phyloP scores from a whole-genome alignment of 1,140 invertebrate species.

The Drosophila insularis region DNA sequence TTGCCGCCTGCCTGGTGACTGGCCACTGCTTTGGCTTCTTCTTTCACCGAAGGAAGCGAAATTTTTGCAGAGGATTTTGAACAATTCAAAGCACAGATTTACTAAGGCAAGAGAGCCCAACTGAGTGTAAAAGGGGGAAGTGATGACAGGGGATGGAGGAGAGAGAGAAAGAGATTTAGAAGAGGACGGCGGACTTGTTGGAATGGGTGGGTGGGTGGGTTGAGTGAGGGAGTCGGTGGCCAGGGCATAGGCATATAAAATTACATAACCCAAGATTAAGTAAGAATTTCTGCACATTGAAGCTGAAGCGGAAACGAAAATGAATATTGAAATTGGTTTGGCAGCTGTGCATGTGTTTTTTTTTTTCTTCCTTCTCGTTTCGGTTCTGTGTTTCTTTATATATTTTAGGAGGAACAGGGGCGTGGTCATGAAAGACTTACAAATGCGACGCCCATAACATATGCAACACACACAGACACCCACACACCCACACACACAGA shows the following conservation, averaged over 20 bases:
- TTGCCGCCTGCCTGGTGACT: constrained; percentile 6
- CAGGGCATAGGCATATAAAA: constrained; percentile 54
- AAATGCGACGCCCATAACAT: constrained; percentile 50
- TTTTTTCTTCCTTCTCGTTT: constrained; percentile 1
- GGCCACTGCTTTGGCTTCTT: constrained; percentile 20
- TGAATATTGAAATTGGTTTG: constrained; percentile 68
- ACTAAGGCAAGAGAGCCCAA: constrained; percentile 10
- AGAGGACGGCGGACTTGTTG: neutral
- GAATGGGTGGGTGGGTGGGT: neutral
- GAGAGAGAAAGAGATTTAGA: neutral
- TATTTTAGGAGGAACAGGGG: neutral
- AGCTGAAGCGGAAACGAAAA: constrained; percentile 52
- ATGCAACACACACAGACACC: constrained; percentile 24
- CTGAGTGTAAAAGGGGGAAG: neutral
- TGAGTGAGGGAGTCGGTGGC: neutral
- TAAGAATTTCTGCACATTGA: constrained; percentile 58
- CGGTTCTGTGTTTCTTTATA: neutral
- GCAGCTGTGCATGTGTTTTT: constrained; percentile 40
- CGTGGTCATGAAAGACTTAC: constrained; percentile 50
- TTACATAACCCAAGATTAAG: constrained; percentile 62
- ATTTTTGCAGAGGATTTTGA: constrained; percentile 32
- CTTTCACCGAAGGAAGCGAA: constrained; percentile 6
- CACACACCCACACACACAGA: neutral
- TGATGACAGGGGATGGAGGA: neutral
- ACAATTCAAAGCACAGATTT: constrained; percentile 43